These are phyloP conservation scores for Trematomus bernacchii DNA, from an alignment of 2,797 vertebrate genomes.

Conservation along the genomic window DNA sequence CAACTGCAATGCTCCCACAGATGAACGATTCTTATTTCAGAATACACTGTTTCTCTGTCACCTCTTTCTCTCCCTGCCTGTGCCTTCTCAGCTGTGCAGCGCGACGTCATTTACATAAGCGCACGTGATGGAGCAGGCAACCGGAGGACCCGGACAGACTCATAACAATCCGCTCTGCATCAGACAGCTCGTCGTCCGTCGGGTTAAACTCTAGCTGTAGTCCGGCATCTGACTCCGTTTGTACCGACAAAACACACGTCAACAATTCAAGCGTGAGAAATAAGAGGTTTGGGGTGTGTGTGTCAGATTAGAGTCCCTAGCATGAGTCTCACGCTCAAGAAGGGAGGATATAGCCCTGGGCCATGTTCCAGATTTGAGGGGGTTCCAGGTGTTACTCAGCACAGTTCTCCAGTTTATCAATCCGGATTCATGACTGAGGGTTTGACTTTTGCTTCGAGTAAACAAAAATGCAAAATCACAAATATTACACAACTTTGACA, in stretches of 20 bases:
- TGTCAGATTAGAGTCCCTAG: conserved; percentile 76
- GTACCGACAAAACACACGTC: conserved; percentile 50
- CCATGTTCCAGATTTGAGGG: conserved; percentile 76
- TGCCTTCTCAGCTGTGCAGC: conserved; percentile 51
- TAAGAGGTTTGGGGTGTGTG: conserved; percentile 62
- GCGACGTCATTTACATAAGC: conserved; percentile 65
- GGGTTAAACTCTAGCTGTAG: conserved; percentile 46
- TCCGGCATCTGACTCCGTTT: conserved; percentile 32
- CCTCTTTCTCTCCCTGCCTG: conserved; percentile 29
- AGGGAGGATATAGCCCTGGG: conserved; percentile 72
- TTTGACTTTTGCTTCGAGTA: conserved; percentile 28
- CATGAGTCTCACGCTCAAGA: conserved; percentile 74
- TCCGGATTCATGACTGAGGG: conserved; percentile 57
- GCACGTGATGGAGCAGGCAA: conserved; percentile 50
- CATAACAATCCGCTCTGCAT: conserved; percentile 51
- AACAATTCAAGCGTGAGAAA: conserved; percentile 71
- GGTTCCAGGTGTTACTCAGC: conserved; percentile 78
- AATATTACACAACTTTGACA: too few species aligned
- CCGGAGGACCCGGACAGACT: conserved; percentile 47
- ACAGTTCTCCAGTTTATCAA: conserved; percentile 74
- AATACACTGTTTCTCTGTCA: conserved; percentile 47
- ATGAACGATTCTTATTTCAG: conserved; percentile 53
- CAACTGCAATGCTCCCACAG: conserved; percentile 42
- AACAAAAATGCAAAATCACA: conserved; percentile 42
- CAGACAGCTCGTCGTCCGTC: conserved; percentile 63